Conservation (phyloP, 1,140 invertebrate genomes). For the Vanessa tameamea region DNA sequence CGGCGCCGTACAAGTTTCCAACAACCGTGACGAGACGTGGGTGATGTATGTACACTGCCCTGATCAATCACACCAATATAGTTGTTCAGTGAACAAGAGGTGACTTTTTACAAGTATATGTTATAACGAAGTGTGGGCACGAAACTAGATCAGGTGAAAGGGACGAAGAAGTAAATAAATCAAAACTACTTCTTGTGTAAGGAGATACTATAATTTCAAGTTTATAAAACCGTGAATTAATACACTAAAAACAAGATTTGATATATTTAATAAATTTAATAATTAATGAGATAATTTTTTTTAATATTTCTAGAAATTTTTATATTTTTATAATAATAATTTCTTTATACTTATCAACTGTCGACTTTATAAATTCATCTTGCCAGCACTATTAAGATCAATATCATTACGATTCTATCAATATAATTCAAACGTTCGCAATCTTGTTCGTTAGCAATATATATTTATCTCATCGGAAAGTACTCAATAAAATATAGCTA, state of each 20-base stretch:
- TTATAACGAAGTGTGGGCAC: slow-evolving; percentile 26
- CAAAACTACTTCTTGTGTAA: slow-evolving; percentile 25
- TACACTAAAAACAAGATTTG: background rate
- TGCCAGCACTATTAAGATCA: slow-evolving; percentile 30
- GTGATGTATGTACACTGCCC: slow-evolving; percentile 13
- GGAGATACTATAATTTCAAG: slow-evolving; percentile 9
- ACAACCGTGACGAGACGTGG: slow-evolving; percentile 19
- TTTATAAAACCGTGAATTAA: background rate
- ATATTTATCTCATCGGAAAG: slow-evolving; percentile 50
- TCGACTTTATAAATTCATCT: background rate
- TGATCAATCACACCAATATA: slow-evolving; percentile 27
- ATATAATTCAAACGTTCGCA: slow-evolving; percentile 41
- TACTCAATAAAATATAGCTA: slow-evolving; percentile 52
- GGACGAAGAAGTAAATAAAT: slow-evolving; percentile 33
- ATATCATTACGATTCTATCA: slow-evolving; percentile 37
- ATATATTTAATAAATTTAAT: background rate
- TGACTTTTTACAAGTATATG: slow-evolving; percentile 35
- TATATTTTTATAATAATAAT: background rate
- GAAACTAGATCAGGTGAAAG: slow-evolving; percentile 39
- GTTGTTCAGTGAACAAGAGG: slow-evolving; percentile 23
- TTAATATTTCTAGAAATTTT: background rate
- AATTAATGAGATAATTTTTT: background rate
- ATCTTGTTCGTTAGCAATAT: slow-evolving; percentile 45
- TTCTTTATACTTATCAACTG: background rate
- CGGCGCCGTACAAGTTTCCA: background rate